Percentiles rank a stretch among this genome's conserved stretches.
Conservation (phyloP, 2,113 vertebrate species). For the Eurypyga helias region DNA sequence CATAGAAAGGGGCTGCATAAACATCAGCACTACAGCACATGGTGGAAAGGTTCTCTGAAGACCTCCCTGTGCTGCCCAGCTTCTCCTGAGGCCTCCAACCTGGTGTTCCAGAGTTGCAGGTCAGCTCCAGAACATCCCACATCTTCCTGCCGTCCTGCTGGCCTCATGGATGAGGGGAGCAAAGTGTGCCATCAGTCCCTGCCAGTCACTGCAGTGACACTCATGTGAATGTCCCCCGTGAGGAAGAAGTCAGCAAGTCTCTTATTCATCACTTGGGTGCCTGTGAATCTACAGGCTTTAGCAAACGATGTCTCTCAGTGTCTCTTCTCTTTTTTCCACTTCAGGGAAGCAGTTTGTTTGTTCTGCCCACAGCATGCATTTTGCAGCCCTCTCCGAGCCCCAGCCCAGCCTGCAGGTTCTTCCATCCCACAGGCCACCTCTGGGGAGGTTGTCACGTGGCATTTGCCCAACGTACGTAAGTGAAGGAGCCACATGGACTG, state of each 20-base stretch:
- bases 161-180: neutral
- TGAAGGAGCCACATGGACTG: neutral
- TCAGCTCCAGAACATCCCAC: neutral
- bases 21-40: neutral
- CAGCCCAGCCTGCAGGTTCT: neutral
- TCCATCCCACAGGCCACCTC: neutral
- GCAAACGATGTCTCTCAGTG: neutral
- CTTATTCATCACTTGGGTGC: neutral
- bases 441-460: neutral
- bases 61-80: rapidly evolving
- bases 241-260: neutral
- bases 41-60: neutral
- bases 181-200: neutral
- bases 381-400: rapidly evolving
- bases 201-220: neutral
- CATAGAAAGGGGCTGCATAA: neutral
- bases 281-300: neutral
- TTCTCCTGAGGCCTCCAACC: neutral
- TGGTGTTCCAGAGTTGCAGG: neutral
- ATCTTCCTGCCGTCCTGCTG: neutral
- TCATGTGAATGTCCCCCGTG: rapidly evolving
- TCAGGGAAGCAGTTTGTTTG: neutral
- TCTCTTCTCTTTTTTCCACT: neutral
- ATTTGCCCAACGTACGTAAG: rapidly evolving
- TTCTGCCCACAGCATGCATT: neutral